Evolutionary conservation across 1,140 invertebrate genomes (phyloP).

Genomic region (Lutraria rhynchaena): DNA sequence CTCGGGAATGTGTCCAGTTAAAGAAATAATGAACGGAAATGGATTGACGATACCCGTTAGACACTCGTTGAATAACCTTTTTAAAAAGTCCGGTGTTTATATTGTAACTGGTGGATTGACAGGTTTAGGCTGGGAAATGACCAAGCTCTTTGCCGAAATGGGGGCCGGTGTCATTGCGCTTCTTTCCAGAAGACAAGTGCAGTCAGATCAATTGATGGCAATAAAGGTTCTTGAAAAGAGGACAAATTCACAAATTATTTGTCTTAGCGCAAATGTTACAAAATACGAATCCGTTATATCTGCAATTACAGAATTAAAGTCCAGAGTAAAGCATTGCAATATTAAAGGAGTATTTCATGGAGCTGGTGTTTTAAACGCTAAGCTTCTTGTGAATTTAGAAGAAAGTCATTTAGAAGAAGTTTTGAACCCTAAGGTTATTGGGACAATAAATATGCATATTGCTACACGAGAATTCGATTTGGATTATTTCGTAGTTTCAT

Average conservation of each 20-base stretch:
- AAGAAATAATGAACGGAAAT: neutral
- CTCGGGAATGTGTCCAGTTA: neutral
- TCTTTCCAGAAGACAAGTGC: constrained; percentile 61
- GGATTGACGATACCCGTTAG: neutral
- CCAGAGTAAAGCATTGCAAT: neutral
- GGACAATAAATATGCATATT: constrained; percentile 51
- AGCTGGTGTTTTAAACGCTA: constrained; percentile 40
- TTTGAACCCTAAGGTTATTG: constrained; percentile 49
- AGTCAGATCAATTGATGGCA: constrained; percentile 42
- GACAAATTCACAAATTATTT: constrained; percentile 51
- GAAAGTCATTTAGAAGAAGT: constrained; percentile 31
- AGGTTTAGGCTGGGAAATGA: constrained; percentile 73
- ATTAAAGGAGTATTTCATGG: constrained; percentile 57
- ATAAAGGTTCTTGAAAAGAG: constrained; percentile 54
- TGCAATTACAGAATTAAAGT: constrained; percentile 45
- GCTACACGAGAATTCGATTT: constrained; percentile 10
- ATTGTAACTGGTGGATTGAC: constrained; percentile 73
- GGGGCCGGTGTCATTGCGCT: constrained; percentile 67
- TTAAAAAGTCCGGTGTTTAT: constrained; percentile 62
- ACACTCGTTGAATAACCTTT: constrained; percentile 22
- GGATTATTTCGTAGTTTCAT: constrained; percentile 59
- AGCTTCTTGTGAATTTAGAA: constrained; percentile 30
- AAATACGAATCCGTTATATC: constrained; percentile 11
- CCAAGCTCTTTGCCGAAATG: constrained; percentile 63
- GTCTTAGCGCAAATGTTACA: constrained; percentile 56